phyloP scores from a whole-genome alignment of 1,140 invertebrate species.

The Uloborus diversus region DNA sequence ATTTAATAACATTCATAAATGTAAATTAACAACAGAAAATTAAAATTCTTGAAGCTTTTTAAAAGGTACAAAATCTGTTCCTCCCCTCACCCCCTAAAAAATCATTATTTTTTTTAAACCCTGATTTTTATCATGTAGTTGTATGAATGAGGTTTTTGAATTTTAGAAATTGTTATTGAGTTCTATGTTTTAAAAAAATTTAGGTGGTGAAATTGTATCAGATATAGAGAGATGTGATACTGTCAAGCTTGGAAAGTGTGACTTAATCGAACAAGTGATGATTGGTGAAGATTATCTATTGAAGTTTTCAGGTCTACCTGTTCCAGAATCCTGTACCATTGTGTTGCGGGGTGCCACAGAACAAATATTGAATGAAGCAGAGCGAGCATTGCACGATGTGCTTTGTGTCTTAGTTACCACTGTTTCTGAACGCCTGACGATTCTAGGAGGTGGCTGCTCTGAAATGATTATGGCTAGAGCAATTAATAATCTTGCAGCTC shows the following conservation, averaged over 20 bases:
- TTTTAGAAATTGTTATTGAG: too few species aligned
- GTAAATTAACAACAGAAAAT: too few species aligned
- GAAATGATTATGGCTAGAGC: constrained; percentile 98
- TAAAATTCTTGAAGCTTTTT: too few species aligned
- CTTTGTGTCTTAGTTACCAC: constrained; percentile 96
- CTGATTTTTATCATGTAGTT: too few species aligned
- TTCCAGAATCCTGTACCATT: constrained; percentile 97
- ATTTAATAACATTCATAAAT: too few species aligned
- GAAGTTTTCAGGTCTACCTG: constrained; percentile 91
- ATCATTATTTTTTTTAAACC: too few species aligned
- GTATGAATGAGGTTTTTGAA: too few species aligned
- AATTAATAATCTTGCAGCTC: constrained; percentile 81
- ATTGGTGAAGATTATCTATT: constrained; percentile 97
- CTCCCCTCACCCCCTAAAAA: too few species aligned
- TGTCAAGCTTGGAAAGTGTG: constrained; percentile 93
- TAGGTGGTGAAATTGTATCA: constrained; percentile 95
- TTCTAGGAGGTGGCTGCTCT: constrained; percentile 91
- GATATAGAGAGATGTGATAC: constrained; percentile 95
- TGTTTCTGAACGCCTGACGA: constrained; percentile 89
- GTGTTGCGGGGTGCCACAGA: constrained; percentile 98
- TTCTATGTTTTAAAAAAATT: too few species aligned
- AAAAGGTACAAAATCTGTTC: too few species aligned
- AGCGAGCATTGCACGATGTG: constrained; percentile 97
- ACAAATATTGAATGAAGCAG: constrained; percentile 99
- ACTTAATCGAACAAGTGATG: constrained; percentile 97